Conservation (phyloP, 1,140 invertebrate species). For the Armadillidium nasatum region DNA sequence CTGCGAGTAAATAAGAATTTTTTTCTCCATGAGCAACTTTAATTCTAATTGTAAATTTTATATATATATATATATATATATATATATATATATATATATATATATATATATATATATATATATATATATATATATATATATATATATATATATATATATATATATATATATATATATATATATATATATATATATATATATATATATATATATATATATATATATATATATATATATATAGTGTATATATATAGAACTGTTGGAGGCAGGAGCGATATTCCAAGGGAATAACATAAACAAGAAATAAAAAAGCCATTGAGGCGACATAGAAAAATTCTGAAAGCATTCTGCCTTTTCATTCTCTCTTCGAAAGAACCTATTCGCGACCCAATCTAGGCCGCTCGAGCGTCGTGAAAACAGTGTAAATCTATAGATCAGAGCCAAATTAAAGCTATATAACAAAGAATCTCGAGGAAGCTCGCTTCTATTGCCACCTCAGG, state of each 20-base stretch:
- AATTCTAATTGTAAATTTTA: no score
- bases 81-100: constrained; percentile 22
- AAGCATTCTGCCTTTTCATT: not conserved
- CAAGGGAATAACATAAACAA: not conserved
- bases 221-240: no score
- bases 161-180: not conserved
- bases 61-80: constrained; percentile 17
- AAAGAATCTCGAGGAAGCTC: not conserved
- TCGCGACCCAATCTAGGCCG: not conserved
- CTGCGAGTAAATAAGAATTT: no score
- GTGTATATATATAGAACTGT: no score
- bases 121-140: not conserved
- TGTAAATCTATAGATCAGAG: constrained; percentile 13
- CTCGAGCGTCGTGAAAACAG: not conserved
- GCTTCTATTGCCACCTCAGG: constrained; percentile 10
- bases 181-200: not conserved
- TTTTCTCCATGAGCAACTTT: no score
- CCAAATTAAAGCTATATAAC: constrained; percentile 8
- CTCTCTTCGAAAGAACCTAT: not conserved
- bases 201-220: not conserved
- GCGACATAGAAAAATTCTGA: not conserved
- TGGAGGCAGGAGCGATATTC: not conserved
- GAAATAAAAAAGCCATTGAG: not conserved
- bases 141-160: not conserved
- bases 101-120: not conserved